These are phyloP conservation scores for Heterotis niloticus DNA, from an alignment of 2,113 vertebrate genomes.

Conservation along the genomic window DNA sequence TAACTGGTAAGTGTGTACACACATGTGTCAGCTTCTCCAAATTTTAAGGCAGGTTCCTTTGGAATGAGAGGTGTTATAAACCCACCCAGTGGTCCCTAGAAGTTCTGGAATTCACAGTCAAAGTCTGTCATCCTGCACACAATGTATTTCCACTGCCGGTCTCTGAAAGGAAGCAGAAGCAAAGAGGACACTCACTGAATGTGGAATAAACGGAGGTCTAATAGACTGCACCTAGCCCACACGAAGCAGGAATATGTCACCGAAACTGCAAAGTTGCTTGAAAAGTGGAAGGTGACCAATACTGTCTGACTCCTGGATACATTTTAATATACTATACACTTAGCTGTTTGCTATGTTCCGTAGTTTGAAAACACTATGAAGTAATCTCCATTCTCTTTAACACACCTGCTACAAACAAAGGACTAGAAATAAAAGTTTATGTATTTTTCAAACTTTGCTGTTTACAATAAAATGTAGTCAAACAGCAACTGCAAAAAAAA, in stretches of 20 bases:
- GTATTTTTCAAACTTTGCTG: no score
- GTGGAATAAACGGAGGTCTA: not conserved
- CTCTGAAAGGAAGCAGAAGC: constrained; percentile 66
- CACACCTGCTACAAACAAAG: no score
- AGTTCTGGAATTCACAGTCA: constrained; percentile 85
- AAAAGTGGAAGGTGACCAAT: no score
- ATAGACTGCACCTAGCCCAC: not conserved
- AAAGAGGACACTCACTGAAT: not conserved
- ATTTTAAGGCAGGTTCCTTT: not conserved
- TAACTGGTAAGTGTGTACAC: not conserved
- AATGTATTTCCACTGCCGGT: constrained; percentile 97
- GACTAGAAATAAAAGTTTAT: no score
- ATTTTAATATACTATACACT: not conserved
- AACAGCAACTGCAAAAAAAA: no score
- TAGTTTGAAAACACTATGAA: no score
- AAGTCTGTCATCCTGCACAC: constrained; percentile 93
- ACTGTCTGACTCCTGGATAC: no score
- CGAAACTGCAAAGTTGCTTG: no score
- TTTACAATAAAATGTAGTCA: no score
- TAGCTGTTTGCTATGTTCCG: not conserved
- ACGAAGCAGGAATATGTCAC: not conserved
- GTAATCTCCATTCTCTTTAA: not conserved
- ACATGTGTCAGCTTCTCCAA: not conserved
- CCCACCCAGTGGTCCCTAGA: constrained; percentile 50
- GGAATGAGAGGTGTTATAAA: not conserved